Percentiles rank a stretch among this genome's conserved stretches.
Conservation (phyloP, 1,140 invertebrate genomes). For the Acromyrmex echinatior region DNA sequence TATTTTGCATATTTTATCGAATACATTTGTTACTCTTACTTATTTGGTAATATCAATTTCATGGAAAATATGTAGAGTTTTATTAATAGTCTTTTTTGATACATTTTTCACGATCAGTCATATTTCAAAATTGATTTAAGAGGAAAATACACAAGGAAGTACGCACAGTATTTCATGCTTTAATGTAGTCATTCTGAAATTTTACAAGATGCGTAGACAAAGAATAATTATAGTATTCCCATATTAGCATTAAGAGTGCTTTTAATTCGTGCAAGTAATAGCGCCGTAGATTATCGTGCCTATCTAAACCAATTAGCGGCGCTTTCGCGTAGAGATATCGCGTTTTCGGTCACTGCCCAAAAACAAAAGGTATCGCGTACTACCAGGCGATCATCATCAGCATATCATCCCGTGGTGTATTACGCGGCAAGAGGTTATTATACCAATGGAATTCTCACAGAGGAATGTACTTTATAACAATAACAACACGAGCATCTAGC, state of each 20-base stretch:
- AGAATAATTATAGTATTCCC: conserved; percentile 68
- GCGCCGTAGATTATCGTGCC: conserved; percentile 66
- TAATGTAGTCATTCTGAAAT: conserved; percentile 62
- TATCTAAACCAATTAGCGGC: conserved; percentile 71
- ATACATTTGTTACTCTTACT: background rate
- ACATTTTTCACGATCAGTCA: background rate
- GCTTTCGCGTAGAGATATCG: conserved; percentile 62
- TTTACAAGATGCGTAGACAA: conserved; percentile 60
- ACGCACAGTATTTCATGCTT: conserved; percentile 8
- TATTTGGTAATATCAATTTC: background rate
- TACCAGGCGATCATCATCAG: conserved; percentile 41
- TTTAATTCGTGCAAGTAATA: conserved; percentile 73
- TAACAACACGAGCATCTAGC: conserved; percentile 1
- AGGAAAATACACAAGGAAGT: too few species aligned
- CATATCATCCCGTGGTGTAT: conserved; percentile 15
- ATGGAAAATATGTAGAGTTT: background rate
- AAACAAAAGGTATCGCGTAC: conserved; percentile 64
- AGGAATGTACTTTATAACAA: conserved; percentile 33
- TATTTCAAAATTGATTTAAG: background rate
- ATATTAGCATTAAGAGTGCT: conserved; percentile 72
- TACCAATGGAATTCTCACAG: conserved; percentile 31
- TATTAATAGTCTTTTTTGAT: background rate
- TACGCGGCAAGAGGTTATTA: conserved; percentile 35
- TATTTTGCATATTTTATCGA: background rate
- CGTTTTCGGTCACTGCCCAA: conserved; percentile 72